Evolutionary conservation across 2,888 invertebrate genomes (phyloP), one percentile per base, ranked within the genome.

Genomic region (Furcula furcula): DNA sequence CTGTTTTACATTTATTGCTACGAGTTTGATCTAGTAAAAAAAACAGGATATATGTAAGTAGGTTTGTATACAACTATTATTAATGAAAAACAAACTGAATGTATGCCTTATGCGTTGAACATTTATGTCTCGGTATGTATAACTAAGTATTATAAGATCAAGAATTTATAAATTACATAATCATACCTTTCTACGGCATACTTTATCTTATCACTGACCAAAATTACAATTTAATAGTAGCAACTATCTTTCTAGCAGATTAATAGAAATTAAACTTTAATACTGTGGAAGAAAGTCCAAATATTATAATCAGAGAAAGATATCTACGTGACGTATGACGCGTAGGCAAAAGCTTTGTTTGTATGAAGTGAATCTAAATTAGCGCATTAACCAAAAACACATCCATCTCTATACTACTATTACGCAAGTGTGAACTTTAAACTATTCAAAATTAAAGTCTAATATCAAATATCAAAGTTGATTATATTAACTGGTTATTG

Each of bases 261-360:
- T 20, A 7, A 20, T 20, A 2, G 2, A 20, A 14, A 14, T 10
- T 15, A 4, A 13, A 25, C 33, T 5, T 12, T 14, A 21, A 5
- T 31, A 31, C 29, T 13, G 18, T 34, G 0, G 1, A 13, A 29
- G 7, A 26, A 26, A 26, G 26, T n/a, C 9, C 12, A 14, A 26
- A 14, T 13, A 14, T 26, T 13, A 4, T 26, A 26, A 14, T n/a
- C 5, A n/a, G 2, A 9, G n/a, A 13, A 1, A 0, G 1, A n/a
- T 13, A 12, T 2, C 30, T 34, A 45, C 32, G 37, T 36, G 41
- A 34, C 19, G 27, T 27, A 19, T 22, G 21, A 21, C 10, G 7
- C 27, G 18, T 36, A 28, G 14, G 7, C 29, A 36, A 9, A 11
- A 26, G 4, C 25, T 9, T 10, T 11, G 7, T 15, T 9, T 15